Base-by-base conservation (phyloP, 53 echinoderm and acorn worm species). In the Actinopyga echinites region DNA sequence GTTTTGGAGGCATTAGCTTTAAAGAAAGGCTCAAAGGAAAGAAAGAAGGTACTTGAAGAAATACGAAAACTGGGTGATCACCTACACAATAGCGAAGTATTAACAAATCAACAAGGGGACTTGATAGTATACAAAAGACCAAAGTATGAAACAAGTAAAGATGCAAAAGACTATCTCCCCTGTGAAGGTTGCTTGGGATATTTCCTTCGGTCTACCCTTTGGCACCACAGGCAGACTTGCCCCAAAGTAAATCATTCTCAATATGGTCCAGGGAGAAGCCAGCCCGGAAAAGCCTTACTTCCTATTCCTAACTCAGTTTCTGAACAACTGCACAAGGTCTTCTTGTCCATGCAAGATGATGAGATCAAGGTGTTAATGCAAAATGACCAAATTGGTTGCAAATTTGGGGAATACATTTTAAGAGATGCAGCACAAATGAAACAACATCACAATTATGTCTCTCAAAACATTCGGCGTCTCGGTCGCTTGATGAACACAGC, bases 161-260 rank as follows among this genome's bases (percentile, higher is more conserved):
- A 15, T n/a, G 23, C 55, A 26, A 77, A 40, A 55, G 55, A 52
- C 25, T 77, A 52, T 54, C n/a, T 17, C 7, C 74, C 59, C 36
- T 85, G 85, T 44, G 40, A 57, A 25, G 85, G 63, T 30, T 85
- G 75, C 21, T n/a, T 57, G 54, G 85, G 85, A 19, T 42, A 74
- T 1, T 85, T 75, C 31, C 61, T 61, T n/a, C 75, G 63, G 37
- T 75, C 37, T 5, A 33, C 59, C 30, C 78, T 85, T n/a, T 85
- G 74, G 40, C 57, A 75, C 32, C 85, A 85, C 64, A 75, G 60
- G 55, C 74, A 85, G 29, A 32, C 56, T 43, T 74, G 75, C 62
- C 38, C 61, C 37, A 37, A 56, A n/a, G 38, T 58, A 59, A 62
- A 59, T 42, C 37, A 75, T 37, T 28, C 61, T 3, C 23, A 75